Conservation (phyloP, 2,888 invertebrate genomes). For the Emmelina monodactyla region DNA sequence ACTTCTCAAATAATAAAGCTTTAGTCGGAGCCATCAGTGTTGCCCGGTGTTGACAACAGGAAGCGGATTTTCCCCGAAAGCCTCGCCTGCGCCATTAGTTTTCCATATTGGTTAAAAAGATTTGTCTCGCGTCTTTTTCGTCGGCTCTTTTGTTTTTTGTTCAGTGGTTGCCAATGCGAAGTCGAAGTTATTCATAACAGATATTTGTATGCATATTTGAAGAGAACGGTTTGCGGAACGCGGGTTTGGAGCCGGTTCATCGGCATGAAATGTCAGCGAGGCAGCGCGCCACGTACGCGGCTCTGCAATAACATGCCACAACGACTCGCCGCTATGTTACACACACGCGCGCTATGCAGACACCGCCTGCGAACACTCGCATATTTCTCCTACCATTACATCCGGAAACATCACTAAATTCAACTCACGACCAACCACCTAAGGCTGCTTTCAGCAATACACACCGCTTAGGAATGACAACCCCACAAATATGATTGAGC, state of each 20-base stretch:
- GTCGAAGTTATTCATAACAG: not conserved
- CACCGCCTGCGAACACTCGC: conserved; percentile 52
- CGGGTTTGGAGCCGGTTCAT: conserved; percentile 39
- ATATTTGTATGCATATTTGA: conserved; percentile 1
- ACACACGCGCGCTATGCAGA: conserved; percentile 39
- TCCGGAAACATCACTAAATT: conserved; percentile 23
- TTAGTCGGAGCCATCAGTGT: conserved; percentile 58
- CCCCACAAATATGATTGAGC: no score
- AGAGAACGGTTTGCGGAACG: not conserved
- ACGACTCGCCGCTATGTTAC: conserved; percentile 59
- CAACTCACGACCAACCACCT: conserved; percentile 25
- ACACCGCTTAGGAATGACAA: no score
- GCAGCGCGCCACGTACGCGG: conserved; percentile 25
- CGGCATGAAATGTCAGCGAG: conserved; percentile 63
- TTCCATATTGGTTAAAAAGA: conserved; percentile 64
- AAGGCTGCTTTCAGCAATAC: no score
- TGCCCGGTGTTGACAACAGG: conserved; percentile 64
- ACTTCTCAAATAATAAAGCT: conserved; percentile 58
- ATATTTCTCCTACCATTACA: conserved; percentile 49
- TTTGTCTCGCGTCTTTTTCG: conserved; percentile 52
- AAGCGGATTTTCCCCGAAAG: conserved; percentile 61
- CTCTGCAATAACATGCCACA: conserved; percentile 64
- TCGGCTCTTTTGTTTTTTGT: conserved; percentile 19
- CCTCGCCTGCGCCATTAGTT: conserved; percentile 65
- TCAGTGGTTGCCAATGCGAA: conserved; percentile 6